Evolutionary conservation across 2,113 vertebrate genomes (phyloP).

Genomic region (Cheilinus undulatus): DNA sequence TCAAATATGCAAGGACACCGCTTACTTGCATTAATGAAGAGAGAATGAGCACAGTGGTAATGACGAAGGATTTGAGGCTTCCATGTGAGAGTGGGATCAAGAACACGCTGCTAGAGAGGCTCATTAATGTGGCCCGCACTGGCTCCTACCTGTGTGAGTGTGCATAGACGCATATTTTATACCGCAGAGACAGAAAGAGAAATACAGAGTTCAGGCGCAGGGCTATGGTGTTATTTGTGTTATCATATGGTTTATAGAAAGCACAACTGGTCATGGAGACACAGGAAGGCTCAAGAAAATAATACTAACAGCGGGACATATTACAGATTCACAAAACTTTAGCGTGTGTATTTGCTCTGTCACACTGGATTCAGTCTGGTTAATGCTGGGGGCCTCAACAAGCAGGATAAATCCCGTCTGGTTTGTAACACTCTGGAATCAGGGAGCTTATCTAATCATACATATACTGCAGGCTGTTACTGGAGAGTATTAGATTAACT

Average conservation of each 20-base stretch:
- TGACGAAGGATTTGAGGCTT: conserved; percentile 60
- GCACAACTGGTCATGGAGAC: neutral
- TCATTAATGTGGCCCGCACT: conserved; percentile 61
- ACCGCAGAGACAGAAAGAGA: conserved; percentile 15
- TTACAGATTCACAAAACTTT: neutral
- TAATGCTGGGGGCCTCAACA: conserved; percentile 16
- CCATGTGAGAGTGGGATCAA: conserved; percentile 60
- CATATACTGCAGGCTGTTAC: conserved; percentile 38
- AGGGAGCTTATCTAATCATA: conserved; percentile 44
- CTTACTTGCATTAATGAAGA: conserved; percentile 62
- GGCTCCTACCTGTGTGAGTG: conserved; percentile 50
- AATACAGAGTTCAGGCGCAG: conserved; percentile 4
- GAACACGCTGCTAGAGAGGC: conserved; percentile 44
- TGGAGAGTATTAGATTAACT: conserved; percentile 32
- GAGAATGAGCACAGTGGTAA: conserved; percentile 51
- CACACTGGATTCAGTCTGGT: conserved; percentile 25
- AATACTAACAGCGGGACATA: neutral
- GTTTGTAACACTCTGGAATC: conserved; percentile 42
- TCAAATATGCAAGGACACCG: conserved; percentile 65
- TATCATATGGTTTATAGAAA: neutral
- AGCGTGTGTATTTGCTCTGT: neutral
- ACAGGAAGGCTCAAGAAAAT: neutral
- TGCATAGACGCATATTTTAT: conserved; percentile 20
- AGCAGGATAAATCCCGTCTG: conserved; percentile 34
- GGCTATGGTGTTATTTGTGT: neutral